Conservation (phyloP, 2,113 vertebrate genomes). For the Pachycephala philippinensis region DNA sequence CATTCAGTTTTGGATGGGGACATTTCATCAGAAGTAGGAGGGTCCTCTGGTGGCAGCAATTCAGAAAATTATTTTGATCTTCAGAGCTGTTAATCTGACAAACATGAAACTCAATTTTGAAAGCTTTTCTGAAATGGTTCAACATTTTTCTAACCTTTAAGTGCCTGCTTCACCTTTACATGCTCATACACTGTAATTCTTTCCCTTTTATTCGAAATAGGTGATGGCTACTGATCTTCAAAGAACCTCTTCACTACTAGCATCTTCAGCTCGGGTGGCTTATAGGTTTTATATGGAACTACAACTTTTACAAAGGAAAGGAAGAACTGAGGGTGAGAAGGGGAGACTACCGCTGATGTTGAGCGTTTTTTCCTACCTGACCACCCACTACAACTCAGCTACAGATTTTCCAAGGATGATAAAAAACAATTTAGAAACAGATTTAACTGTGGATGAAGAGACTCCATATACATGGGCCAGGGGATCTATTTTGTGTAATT, state of each 20-base stretch:
- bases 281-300: neutral
- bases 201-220: neutral
- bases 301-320: neutral
- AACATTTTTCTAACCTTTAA: neutral
- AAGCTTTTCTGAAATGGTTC: neutral
- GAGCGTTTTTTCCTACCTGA: neutral
- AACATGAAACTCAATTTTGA: neutral
- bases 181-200: neutral
- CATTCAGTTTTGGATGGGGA: neutral
- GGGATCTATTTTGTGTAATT: neutral
- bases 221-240: neutral
- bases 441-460: neutral
- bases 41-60: neutral
- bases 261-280: neutral
- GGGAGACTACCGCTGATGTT: neutral
- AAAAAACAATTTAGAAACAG: neutral
- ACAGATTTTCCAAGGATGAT: neutral
- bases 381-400: neutral
- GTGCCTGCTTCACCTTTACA: neutral
- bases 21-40: neutral
- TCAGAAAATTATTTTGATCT: neutral
- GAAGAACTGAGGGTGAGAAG: neutral
- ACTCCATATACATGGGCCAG: neutral
- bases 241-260: neutral
- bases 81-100: neutral